These are phyloP conservation scores for Torymus texanus DNA, from an alignment of 2,888 invertebrate species.

Conservation along the genomic window DNA sequence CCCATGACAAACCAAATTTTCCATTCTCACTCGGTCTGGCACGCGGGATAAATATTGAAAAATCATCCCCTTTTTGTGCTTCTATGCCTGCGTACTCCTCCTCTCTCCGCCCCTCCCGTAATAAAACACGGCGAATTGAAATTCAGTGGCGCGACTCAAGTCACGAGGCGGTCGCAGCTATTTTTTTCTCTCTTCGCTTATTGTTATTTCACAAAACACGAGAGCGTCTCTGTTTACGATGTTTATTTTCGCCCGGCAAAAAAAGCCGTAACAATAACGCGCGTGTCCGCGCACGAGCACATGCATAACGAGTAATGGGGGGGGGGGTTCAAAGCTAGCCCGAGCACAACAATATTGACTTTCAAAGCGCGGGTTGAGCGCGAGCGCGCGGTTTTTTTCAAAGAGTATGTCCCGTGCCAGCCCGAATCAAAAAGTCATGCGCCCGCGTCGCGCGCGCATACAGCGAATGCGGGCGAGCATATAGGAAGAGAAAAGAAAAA, in stretches of 20 bases:
- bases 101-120: neutral
- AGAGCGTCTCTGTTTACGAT: slow-evolving; percentile 1
- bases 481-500: neutral
- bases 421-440: no score
- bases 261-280: slow-evolving; percentile 42
- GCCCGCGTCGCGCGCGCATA: no score
- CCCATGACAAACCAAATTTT: no score
- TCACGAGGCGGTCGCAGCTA: slow-evolving; percentile 9
- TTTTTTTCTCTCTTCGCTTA: slow-evolving; percentile 7
- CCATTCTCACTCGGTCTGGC: no score
- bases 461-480: no score
- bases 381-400: neutral
- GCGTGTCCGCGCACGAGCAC: neutral
- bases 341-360: slow-evolving; percentile 33
- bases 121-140: slow-evolving; percentile 20
- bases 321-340: slow-evolving; percentile 19
- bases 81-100: no score
- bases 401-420: neutral
- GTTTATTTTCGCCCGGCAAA: slow-evolving; percentile 24
- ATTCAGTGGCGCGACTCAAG: slow-evolving; percentile 39
- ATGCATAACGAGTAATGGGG: slow-evolving; percentile 17
- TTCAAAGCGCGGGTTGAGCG: slow-evolving; percentile 13
- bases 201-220: slow-evolving; percentile 26
- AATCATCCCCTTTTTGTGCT: neutral
- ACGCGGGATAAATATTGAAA: slow-evolving; percentile 16